Base-by-base conservation (phyloP, 2,888 invertebrate species). In the Serrognathus titanus region DNA sequence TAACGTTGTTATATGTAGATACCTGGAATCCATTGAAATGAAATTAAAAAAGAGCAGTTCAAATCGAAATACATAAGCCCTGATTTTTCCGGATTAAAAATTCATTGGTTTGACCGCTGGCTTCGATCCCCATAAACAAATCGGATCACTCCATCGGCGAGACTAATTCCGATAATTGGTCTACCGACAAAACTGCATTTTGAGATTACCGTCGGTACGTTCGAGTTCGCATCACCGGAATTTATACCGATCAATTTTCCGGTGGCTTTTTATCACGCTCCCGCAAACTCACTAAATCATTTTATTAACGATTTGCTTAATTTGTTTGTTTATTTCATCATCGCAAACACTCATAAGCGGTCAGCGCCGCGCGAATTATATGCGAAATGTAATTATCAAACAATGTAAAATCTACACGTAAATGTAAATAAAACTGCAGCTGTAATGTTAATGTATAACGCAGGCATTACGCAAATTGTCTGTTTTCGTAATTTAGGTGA, bases 181-280 rank as follows among this genome's bases (percentile, higher is more conserved):
- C 48, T 35, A 24, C 36, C 48, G 35, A 36, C 37, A 49, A 49
- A 49, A 49, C 37, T 49, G 49, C 49, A 49, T 49, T 49, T 49
- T 9, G 49, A 49, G 49, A 49, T 49, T 49, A 49, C 16, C 49
- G 8, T 12, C 11, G 48, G 48, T 9, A 13, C 12, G 38, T 37
- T 49, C 49, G 45, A 24, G 16, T 16, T 16, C 16, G 16, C 16
- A 16, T 16, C 16, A 3, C 16, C 49, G 12, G 43, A 38, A 48
- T 36, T 48, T 48, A 48, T 48, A 35, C 24, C 31, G 48, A 49
- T 49, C 49, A 36, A 12, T 49, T 35, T 24, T 16, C 36, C 31
- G 38, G 11, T 38, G 49, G 38, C 12, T 49, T 49, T 49, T 49
- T 49, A 49, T 35, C 49, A 20, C 37, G 48, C 12, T 12, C 20